Percentiles rank a stretch among this genome's conserved stretches.
These are phyloP conservation scores for Sorex maritimensis DNA, from an alignment of 2,797 vertebrate species.

Conservation along the genomic window DNA sequence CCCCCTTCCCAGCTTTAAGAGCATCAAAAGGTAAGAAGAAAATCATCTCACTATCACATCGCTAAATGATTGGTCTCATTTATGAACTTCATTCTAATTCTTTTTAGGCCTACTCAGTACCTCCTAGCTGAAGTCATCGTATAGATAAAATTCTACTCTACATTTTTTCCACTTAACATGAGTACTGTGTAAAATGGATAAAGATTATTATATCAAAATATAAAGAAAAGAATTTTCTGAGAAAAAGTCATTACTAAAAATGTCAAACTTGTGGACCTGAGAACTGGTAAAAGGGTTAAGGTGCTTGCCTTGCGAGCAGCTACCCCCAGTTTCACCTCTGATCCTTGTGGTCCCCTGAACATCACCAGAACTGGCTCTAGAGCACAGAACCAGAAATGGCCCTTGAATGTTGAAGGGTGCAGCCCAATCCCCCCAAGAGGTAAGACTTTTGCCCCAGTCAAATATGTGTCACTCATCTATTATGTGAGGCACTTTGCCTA, in stretches of 20 bases:
- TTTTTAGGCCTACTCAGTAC: neutral
- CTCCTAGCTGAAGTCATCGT: constrained; percentile 17
- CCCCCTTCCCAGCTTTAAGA: constrained; percentile 27
- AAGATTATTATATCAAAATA: constrained; percentile 61
- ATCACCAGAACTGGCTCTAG: too few species aligned
- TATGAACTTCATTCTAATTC: constrained; percentile 11
- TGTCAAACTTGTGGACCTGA: neutral
- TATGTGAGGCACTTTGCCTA: neutral
- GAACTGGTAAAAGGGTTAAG: too few species aligned
- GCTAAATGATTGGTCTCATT: neutral
- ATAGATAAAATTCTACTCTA: constrained; percentile 52
- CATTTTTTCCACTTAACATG: constrained; percentile 30
- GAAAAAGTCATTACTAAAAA: constrained; percentile 58
- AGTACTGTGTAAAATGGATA: constrained; percentile 35
- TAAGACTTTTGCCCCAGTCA: too few species aligned
- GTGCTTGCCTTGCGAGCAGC: too few species aligned
- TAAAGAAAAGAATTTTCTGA: constrained; percentile 58
- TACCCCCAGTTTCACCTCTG: too few species aligned
- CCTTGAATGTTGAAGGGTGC: too few species aligned
- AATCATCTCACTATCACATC: neutral
- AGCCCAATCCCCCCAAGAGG: too few species aligned
- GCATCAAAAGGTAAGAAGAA: constrained; percentile 35
- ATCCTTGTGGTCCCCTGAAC: too few species aligned
- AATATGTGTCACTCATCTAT: neutral
- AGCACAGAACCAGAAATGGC: too few species aligned